A percentile compares a stretch with the other conserved stretches of the same genome.
phyloP scores from a whole-genome alignment of 1,140 invertebrate species.

The Temnothorax curvispinosus region DNA sequence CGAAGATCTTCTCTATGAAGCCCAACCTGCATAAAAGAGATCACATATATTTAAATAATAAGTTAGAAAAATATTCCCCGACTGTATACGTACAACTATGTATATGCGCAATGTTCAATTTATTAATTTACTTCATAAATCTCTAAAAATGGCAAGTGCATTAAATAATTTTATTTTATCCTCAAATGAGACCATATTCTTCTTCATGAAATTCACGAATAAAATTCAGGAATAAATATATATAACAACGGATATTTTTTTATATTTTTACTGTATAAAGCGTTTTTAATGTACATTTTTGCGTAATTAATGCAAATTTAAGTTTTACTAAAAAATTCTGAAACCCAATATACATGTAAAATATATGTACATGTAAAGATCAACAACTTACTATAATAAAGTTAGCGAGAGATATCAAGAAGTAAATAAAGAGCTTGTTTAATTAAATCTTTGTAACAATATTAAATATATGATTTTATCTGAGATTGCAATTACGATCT shows the following conservation, averaged over 20 bases:
- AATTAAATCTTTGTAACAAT: neutral
- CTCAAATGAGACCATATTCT: neutral
- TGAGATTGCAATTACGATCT: no score
- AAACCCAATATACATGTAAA: neutral
- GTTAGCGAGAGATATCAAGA: neutral
- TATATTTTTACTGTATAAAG: neutral
- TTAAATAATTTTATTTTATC: conserved; percentile 14
- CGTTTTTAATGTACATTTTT: neutral
- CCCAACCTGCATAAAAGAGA: neutral
- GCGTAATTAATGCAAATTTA: conserved; percentile 6
- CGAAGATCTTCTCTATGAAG: conserved; percentile 24
- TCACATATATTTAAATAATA: neutral
- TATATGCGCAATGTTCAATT: neutral
- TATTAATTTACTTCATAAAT: conserved; percentile 18
- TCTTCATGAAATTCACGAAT: neutral
- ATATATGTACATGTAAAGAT: neutral
- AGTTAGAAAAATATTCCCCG: neutral
- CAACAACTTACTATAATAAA: neutral
- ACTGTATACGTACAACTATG: neutral
- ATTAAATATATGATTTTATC: neutral
- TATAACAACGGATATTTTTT: neutral
- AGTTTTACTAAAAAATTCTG: neutral
- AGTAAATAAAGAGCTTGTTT: conserved; percentile 1
- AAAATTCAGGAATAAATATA: conserved; percentile 9
- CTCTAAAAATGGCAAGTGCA: neutral